phyloP scores from a whole-genome alignment of 2,113 vertebrate genomes.

The Pholis gunnellus region DNA sequence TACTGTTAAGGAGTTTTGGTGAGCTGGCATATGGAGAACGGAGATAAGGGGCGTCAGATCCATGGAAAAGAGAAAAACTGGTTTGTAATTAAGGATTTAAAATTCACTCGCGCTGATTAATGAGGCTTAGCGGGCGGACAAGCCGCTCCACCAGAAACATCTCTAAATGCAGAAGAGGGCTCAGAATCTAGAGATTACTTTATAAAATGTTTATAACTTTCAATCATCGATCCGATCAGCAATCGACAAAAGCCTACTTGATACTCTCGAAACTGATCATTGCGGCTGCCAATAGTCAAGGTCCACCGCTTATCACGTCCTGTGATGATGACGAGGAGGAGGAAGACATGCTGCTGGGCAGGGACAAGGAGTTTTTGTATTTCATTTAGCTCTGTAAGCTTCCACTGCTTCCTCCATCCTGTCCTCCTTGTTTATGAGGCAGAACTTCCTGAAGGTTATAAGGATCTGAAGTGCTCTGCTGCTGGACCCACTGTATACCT shows the following conservation, averaged over 20 bases:
- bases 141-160: neutral
- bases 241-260: neutral
- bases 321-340: conserved; percentile 32
- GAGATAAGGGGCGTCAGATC: neutral
- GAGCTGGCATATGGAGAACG: neutral
- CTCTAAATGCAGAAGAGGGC: neutral
- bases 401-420: neutral
- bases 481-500: neutral
- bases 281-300: conserved; percentile 24
- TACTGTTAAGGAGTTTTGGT: neutral
- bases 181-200: neutral
- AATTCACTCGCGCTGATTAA: neutral
- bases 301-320: conserved; percentile 9
- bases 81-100: neutral
- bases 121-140: neutral
- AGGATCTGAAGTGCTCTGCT: conserved; percentile 13
- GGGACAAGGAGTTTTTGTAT: conserved; percentile 17
- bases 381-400: conserved; percentile 30
- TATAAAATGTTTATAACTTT: neutral
- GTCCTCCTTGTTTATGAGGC: neutral
- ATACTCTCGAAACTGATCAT: neutral
- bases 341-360: conserved; percentile 26
- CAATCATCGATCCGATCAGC: neutral
- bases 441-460: conserved; percentile 1
- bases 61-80: neutral